Evolutionary conservation across 2,888 invertebrate genomes (phyloP).

Genomic region (Ommatoiulus sabulosus): DNA sequence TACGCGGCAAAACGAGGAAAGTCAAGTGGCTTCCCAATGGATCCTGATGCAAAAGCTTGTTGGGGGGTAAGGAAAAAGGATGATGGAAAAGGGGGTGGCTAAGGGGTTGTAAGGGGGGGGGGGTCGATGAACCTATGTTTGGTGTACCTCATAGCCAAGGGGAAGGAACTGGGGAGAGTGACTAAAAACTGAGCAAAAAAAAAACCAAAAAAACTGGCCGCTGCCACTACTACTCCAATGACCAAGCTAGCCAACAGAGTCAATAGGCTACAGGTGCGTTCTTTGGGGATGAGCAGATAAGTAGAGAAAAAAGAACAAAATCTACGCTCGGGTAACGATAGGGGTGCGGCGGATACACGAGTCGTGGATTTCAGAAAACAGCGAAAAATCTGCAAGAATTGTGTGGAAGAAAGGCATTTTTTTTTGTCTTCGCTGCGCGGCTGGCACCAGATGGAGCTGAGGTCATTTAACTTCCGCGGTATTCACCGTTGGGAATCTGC

Average conservation of each 20-base stretch:
- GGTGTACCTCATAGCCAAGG: constrained; percentile 28
- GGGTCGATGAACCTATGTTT: constrained; percentile 32
- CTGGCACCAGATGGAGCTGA: no score
- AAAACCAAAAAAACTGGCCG: constrained; percentile 32
- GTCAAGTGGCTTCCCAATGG: constrained; percentile 33
- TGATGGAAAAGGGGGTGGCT: background rate
- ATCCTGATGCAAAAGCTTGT: constrained; percentile 36
- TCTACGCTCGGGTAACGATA: constrained; percentile 17
- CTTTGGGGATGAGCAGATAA: background rate
- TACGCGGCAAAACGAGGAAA: background rate
- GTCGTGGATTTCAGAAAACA: background rate
- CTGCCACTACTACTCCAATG: constrained; percentile 38
- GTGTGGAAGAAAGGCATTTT: no score
- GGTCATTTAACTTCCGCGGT: no score
- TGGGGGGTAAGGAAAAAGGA: constrained; percentile 26
- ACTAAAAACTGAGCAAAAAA: background rate
- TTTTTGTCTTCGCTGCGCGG: no score
- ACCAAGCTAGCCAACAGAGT: constrained; percentile 39
- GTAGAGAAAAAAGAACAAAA: background rate
- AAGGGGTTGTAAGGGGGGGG: constrained; percentile 12
- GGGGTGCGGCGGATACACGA: background rate
- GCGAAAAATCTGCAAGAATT: background rate
- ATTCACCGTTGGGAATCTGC: no score
- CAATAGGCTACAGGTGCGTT: constrained; percentile 39
- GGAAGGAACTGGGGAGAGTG: constrained; percentile 43